Percentiles rank a stretch among this genome's conserved stretches.
These are phyloP conservation scores for Cephus spinipes DNA, from an alignment of 2,888 invertebrate species.

Conservation along the genomic window DNA sequence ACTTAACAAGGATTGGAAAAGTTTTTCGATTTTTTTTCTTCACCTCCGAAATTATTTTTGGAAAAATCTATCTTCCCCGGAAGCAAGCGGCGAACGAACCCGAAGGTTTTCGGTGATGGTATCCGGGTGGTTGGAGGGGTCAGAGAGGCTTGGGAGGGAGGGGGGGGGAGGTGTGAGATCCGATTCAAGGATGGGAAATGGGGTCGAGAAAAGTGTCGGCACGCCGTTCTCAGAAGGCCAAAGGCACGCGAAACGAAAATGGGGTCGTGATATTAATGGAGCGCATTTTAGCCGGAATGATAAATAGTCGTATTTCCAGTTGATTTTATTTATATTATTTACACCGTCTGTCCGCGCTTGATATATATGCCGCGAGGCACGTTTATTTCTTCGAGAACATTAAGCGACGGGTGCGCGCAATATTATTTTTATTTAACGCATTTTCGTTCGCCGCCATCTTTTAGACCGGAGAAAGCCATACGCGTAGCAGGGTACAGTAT, in stretches of 20 bases:
- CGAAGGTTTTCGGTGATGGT: neutral
- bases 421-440: conserved; percentile 4
- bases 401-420: conserved; percentile 26
- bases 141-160: neutral
- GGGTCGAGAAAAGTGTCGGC: conserved; percentile 9
- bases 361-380: conserved; percentile 37
- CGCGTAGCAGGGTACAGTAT: neutral
- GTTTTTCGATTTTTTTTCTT: neutral
- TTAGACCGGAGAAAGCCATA: neutral
- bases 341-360: conserved; percentile 44
- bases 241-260: conserved; percentile 37
- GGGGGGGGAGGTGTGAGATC: neutral
- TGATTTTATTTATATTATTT: conserved; percentile 59
- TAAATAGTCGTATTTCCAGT: conserved; percentile 49
- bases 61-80: neutral
- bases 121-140: neutral
- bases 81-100: neutral
- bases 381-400: conserved; percentile 46
- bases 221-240: conserved; percentile 2
- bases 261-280: conserved; percentile 45
- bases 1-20: neutral
- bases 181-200: conserved; percentile 6
- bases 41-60: neutral
- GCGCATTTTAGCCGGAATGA: conserved; percentile 50
- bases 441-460: neutral